Evolutionary conservation across 2,113 vertebrate genomes (phyloP).

Genomic region (Petrocephalus zakoni): DNA sequence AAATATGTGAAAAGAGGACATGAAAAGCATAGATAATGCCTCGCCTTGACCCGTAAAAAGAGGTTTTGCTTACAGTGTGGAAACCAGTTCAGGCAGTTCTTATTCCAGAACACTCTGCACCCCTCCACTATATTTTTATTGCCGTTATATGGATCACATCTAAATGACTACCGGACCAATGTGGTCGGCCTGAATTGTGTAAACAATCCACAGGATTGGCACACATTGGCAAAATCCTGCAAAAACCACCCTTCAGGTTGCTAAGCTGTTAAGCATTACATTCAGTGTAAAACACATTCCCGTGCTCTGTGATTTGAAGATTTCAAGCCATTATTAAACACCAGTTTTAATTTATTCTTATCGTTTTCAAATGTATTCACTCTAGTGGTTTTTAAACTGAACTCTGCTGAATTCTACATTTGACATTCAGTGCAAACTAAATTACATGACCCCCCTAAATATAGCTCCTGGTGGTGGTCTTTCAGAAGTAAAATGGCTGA

Average conservation of each 20-base stretch:
- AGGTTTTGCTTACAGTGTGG: not conserved
- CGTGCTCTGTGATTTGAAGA: not conserved
- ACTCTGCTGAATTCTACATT: constrained; percentile 3
- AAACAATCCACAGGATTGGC: not conserved
- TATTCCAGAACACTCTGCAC: not conserved
- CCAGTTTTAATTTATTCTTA: constrained; percentile 1
- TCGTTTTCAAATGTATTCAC: constrained; percentile 16
- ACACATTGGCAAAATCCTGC: not conserved
- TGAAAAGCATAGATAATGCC: not conserved
- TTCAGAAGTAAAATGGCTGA: not conserved
- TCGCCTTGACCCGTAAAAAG: not conserved
- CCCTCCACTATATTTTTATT: not conserved
- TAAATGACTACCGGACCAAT: not conserved
- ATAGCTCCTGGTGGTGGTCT: not conserved
- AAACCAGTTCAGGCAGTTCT: not conserved
- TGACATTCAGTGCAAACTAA: constrained; percentile 10
- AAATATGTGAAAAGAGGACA: not conserved
- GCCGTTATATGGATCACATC: not conserved
- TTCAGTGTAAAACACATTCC: not conserved
- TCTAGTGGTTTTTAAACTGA: constrained; percentile 4
- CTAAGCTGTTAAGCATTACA: not conserved
- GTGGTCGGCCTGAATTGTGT: not conserved
- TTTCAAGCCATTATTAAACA: constrained; percentile 7
- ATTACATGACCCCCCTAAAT: constrained; percentile 11
- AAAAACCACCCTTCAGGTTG: not conserved